Percentiles rank a stretch among this genome's conserved stretches.
Conservation (phyloP, 1,140 invertebrate species). For the Drosophila rufa region DNA sequence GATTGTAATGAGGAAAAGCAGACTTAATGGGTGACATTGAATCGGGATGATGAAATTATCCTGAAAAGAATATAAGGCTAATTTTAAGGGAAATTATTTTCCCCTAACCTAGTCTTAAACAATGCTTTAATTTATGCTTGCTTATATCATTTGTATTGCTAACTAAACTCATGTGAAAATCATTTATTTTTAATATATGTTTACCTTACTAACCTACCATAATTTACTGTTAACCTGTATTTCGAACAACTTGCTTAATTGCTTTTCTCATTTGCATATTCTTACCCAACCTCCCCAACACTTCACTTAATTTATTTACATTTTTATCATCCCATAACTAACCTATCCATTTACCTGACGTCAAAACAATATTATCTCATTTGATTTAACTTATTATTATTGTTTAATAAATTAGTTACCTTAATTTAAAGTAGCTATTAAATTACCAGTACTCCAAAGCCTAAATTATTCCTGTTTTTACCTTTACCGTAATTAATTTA, state of each 20-base stretch:
- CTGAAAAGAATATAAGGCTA: background rate
- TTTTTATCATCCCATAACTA: background rate
- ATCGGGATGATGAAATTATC: constrained; percentile 8
- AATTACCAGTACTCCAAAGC: background rate
- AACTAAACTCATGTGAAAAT: background rate
- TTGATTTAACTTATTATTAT: background rate
- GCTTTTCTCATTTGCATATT: background rate
- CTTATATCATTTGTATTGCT: background rate
- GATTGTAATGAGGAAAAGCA: constrained; percentile 29
- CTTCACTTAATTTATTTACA: background rate
- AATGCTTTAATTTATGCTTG: background rate
- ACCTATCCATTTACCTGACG: background rate
- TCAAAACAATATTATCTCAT: background rate
- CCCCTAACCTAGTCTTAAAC: background rate
- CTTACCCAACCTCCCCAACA: background rate
- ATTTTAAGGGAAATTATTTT: background rate
- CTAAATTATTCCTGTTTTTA: too few relatives aligned
- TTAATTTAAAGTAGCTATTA: background rate
- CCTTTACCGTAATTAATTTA: background rate
- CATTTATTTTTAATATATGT: background rate
- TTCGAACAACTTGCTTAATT: background rate
- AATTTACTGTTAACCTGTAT: background rate
- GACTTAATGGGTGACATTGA: constrained; percentile 15
- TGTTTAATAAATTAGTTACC: background rate
- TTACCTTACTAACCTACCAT: background rate